phyloP scores from a whole-genome alignment of 2,113 vertebrate species.

The Phalacrocorax pelagicus region DNA sequence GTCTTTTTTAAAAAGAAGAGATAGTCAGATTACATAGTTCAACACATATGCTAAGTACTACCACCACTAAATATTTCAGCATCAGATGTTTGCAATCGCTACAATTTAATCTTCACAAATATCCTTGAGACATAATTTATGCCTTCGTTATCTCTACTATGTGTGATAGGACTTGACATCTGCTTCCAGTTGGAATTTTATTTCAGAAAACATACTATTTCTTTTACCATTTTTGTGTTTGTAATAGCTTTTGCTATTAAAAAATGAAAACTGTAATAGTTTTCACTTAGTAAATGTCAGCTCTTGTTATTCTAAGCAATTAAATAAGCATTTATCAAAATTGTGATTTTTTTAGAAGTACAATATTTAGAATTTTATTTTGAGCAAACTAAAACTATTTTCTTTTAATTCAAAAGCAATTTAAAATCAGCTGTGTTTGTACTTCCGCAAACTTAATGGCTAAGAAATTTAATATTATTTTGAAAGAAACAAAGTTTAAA shows the following conservation, averaged over 20 bases:
- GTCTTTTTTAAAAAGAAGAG: neutral
- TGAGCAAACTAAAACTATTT: neutral
- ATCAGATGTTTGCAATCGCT: neutral
- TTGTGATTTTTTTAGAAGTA: neutral
- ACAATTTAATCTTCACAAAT: slow-evolving; percentile 5
- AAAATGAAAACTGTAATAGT: neutral
- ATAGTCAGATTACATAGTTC: neutral
- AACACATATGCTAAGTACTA: neutral
- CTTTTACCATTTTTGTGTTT: neutral
- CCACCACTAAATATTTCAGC: neutral
- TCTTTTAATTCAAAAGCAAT: neutral
- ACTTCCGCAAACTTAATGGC: neutral
- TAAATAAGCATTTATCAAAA: neutral
- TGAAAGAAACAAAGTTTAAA: neutral
- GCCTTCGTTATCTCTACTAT: neutral
- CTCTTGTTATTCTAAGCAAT: neutral
- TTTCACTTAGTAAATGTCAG: neutral
- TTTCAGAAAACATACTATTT: neutral
- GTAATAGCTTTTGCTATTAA: neutral
- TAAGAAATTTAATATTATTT: neutral
- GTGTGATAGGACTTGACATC: neutral
- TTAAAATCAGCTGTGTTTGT: neutral
- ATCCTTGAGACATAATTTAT: neutral
- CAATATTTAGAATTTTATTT: neutral
- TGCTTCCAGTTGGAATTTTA: neutral